A percentile compares a stretch with the other conserved stretches of the same genome.
These are phyloP conservation scores for Psilopogon haemacephalus DNA, from an alignment of 2,113 vertebrate species.

Conservation along the genomic window DNA sequence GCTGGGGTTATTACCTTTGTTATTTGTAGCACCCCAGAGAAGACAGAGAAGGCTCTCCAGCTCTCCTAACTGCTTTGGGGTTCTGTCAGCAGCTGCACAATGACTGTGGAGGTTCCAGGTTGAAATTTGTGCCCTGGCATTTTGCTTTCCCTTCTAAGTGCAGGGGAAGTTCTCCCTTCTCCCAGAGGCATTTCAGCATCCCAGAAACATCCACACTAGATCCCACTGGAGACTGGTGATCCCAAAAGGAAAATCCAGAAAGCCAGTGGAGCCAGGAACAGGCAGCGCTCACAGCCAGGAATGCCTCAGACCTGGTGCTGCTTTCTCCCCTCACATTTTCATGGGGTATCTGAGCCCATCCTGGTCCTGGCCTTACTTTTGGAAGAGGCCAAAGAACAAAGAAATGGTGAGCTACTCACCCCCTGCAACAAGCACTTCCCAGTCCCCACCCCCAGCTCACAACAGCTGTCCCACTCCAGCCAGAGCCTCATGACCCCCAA, in stretches of 20 bases:
- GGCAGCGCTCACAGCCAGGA: background rate
- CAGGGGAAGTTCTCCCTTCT: background rate
- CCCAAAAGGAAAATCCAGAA: background rate
- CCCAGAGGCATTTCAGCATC: background rate
- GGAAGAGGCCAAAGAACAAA: background rate
- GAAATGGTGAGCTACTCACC: too few species aligned
- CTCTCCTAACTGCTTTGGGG: background rate
- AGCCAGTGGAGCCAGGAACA: fast-evolving
- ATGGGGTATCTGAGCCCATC: background rate
- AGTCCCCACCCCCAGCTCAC: background rate
- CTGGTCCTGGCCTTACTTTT: background rate
- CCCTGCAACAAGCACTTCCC: background rate
- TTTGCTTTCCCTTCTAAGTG: background rate
- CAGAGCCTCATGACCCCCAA: background rate
- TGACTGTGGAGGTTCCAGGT: background rate
- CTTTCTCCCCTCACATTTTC: background rate
- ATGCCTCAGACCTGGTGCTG: background rate
- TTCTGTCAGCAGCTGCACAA: background rate
- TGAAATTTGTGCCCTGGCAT: background rate
- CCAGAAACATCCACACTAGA: background rate
- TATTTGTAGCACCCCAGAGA: background rate
- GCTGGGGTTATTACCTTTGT: background rate
- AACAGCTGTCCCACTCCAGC: background rate
- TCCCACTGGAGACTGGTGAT: background rate
- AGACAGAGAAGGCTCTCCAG: background rate